Evolutionary conservation across 2,888 invertebrate species (phyloP).

Genomic region (Lysandra bellargus): DNA sequence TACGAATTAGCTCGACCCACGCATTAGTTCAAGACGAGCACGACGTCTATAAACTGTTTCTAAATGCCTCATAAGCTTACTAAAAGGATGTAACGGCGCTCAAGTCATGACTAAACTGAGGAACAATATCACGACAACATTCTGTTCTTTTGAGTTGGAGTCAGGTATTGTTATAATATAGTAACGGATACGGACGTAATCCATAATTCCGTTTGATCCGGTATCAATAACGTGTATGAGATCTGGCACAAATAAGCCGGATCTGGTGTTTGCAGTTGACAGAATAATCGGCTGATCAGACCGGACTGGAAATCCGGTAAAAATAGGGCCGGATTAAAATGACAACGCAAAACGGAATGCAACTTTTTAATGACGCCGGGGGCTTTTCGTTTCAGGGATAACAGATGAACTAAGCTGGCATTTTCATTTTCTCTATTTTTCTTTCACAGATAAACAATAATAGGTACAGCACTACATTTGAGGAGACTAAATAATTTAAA

Average conservation of each 20-base stretch:
- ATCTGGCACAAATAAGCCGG: background rate
- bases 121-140: background rate
- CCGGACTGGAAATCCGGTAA: background rate
- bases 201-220: background rate
- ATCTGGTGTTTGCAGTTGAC: background rate
- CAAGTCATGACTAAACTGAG: background rate
- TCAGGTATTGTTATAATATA: background rate
- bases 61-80: conserved; percentile 1
- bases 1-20: conserved; percentile 54
- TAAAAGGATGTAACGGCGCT: background rate
- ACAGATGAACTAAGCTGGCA: background rate
- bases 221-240: background rate
- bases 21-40: conserved; percentile 25
- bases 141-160: background rate
- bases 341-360: background rate
- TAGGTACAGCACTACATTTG: background rate
- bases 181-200: background rate
- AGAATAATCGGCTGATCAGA: conserved; percentile 3
- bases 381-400: background rate
- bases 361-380: conserved; percentile 3
- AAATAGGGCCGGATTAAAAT: conserved; percentile 1
- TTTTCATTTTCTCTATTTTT: background rate
- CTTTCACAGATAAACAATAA: no score
- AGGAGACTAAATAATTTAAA: background rate
- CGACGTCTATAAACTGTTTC: background rate